phyloP scores from a whole-genome alignment of 1,140 invertebrate species.

The Penaeus vannamei region DNA sequence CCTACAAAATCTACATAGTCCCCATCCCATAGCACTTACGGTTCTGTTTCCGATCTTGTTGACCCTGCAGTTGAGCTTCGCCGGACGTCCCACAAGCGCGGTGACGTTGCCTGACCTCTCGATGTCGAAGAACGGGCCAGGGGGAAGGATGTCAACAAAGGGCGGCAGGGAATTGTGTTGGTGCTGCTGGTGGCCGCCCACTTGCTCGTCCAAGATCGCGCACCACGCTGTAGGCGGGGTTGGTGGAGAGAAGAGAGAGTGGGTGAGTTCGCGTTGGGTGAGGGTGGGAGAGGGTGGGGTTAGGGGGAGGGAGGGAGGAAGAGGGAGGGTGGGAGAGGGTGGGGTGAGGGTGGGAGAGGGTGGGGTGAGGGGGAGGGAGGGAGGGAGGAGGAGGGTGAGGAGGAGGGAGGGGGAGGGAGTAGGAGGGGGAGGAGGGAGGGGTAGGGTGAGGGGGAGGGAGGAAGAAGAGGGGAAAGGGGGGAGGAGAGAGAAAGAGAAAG shows the following conservation, averaged over 20 bases:
- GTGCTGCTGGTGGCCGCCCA: slow-evolving; percentile 28
- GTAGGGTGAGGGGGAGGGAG: neutral
- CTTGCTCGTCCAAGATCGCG: slow-evolving; percentile 52
- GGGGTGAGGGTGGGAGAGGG: no score
- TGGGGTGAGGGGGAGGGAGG: neutral
- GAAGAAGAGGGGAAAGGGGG: neutral
- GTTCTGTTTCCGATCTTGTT: slow-evolving; percentile 90
- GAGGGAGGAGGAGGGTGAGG: neutral
- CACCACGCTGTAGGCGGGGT: slow-evolving; percentile 35
- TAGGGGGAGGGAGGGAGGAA: neutral
- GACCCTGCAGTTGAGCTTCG: slow-evolving; percentile 86
- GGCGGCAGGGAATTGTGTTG: slow-evolving; percentile 60
- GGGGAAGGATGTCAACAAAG: slow-evolving; percentile 64
- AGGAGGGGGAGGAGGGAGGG: neutral
- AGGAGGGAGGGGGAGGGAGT: neutral
- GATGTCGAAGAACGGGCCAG: slow-evolving; percentile 65
- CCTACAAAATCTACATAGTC: neutral
- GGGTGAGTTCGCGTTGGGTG: no score
- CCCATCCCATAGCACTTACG: slow-evolving; percentile 72
- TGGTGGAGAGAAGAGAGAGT: neutral
- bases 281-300: neutral
- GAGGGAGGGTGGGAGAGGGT: neutral
- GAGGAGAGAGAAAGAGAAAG: neutral
- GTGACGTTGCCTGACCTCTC: slow-evolving; percentile 77
- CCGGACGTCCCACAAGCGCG: slow-evolving; percentile 85